Evolutionary conservation across 2,797 vertebrate genomes (phyloP), one percentile per base, ranked within the genome.

Genomic region (Pygocentrus nattereri): DNA sequence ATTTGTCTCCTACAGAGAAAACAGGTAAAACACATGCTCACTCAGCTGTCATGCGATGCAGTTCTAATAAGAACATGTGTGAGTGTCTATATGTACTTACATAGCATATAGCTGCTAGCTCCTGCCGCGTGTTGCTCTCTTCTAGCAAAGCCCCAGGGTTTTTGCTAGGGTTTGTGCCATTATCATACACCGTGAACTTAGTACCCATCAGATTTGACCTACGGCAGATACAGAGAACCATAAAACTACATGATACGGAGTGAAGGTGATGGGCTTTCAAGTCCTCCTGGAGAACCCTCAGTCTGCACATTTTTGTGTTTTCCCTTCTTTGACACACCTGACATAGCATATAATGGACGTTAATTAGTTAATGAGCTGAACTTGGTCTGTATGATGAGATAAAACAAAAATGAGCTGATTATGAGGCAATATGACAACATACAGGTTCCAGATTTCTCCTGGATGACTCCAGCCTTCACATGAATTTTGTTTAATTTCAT

Each of bases 201-300:
- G 98, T 99, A 75, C 98, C 98, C 96, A 98, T 98, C 77, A 99
- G 94, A 90, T 99, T 99, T 84, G 98, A 99, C 91, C 98, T 99
- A 81, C 54, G 5, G 3, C 23, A 56, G 5, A 78, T 50, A 67
- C 4, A 19, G 6, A 50, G 23, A 31, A 25, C 5, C 13, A 71
- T 18, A 30, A 71, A 49, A 71, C 5, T 23, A 44, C 38, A 23
- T 23, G 38, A 21, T 21, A 82, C 19, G 84, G n/a, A 19, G 19
- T 7, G 19, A 19, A 38, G 18, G 13, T 52, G 15, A 16, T 21
- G 47, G 52, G 21, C 41, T 44, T 44, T 44, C n/a, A n/a, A n/a
- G n/a, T 44, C 41, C 41, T 44, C 41, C 8, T 44, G 41, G 7
- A 7, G 41, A 44, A 44, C 4, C 41, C 41, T 44, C 44, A 44